Evolutionary conservation across 92 coral and sea anemone genomes (phyloP).

Genomic region (Meandrina meandrites): DNA sequence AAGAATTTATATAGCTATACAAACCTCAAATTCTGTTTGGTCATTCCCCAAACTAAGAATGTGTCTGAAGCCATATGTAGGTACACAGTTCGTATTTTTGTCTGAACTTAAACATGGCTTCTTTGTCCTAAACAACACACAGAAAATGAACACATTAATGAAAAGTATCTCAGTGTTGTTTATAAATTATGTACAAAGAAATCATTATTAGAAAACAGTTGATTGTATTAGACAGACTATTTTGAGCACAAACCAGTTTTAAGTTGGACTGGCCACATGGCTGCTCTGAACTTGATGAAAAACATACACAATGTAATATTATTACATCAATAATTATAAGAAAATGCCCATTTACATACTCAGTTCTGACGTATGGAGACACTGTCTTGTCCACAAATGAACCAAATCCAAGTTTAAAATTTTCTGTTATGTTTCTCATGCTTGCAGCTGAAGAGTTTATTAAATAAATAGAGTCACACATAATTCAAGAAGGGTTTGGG

Average conservation of each 20-base stretch:
- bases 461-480: background rate
- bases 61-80: conserved; percentile 82
- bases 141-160: background rate
- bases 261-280: background rate
- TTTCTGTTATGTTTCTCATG: conserved; percentile 73
- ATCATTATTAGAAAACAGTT: no score
- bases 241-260: no score
- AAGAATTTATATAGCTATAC: background rate
- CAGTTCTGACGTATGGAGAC: conserved; percentile 72
- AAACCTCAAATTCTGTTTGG: conserved; percentile 65
- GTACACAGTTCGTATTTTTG: conserved; percentile 12
- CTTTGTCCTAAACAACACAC: conserved; percentile 47
- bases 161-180: background rate
- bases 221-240: no score
- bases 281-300: background rate
- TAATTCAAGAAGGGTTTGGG: background rate
- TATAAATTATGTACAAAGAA: background rate
- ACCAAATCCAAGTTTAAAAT: conserved; percentile 84
- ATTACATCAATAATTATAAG: background rate
- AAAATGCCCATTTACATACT: conserved; percentile 56
- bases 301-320: background rate
- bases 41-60: conserved; percentile 63
- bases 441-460: conserved; percentile 57
- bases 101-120: conserved; percentile 31
- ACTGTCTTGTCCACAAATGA: conserved; percentile 94